Base-by-base conservation (phyloP, 2,113 vertebrate genomes). In the Abramis brama region DNA sequence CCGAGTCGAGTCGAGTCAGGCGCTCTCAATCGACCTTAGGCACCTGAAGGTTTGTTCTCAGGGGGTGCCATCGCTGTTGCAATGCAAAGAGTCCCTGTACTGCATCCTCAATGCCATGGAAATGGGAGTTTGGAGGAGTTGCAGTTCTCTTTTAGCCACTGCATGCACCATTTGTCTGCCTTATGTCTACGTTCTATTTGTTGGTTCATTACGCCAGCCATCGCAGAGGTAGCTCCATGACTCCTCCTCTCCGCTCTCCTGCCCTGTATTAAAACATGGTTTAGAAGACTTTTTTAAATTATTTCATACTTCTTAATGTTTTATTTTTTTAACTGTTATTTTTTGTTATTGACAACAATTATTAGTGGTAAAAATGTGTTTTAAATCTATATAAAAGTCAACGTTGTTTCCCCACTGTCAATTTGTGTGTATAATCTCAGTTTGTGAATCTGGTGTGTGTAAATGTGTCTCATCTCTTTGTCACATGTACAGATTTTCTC, bases 401-500 rank as follows among this genome's bases (percentile, higher is more conserved):
- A 92, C 85, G 88, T 93, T 92, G 93, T 95, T 96, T 95, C 94
- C 45, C 70, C 87, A 52, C 55, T 52, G 30, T 86, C 45, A 33
- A 66, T 83, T 79, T 79, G 83, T 85, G 66, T 95, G 91, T 93
- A 91, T 89, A 82, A 87, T 92, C 89, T 91, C 92, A 91, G 92
- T 92, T 92, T 93, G 95, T 96, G 94, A 96, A 90, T 86, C 84
- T 94, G 91, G 94, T 92, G 92, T 93, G 96, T 97, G 96, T 97
- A 97, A 96, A 96, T 96, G 94, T 97, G 95, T 96, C 94, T 87
- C 93, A 94, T 96, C 94, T 95, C 92, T 93, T 93, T 96, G 95
- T 97, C 96, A 96, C 96, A 94, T 98, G 97, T 98, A 98, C 95
- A 98, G 96, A 98, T 94, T 95, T 95, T 95, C 95, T 95, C 96